Percentiles rank a stretch among this genome's conserved stretches.
phyloP scores from a whole-genome alignment of 2,797 vertebrate species.

The Masticophis lateralis region DNA sequence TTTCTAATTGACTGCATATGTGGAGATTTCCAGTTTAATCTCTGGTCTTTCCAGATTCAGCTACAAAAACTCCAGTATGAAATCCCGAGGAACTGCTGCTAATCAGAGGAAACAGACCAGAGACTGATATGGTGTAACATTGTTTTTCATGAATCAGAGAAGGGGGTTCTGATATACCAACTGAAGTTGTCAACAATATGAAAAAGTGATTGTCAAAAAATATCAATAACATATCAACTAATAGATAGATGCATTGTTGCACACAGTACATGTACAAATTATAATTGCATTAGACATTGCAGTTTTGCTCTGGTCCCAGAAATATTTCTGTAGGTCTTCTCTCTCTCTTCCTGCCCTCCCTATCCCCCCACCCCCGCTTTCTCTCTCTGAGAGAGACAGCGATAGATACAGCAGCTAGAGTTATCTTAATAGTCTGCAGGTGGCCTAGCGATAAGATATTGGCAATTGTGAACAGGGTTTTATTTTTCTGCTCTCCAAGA shows the following conservation, averaged over 20 bases:
- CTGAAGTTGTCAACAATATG: neutral
- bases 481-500: conserved; percentile 17
- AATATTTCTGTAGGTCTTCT: neutral
- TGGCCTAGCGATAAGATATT: neutral
- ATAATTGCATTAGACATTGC: neutral
- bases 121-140: neutral
- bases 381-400: neutral
- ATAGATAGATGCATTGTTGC: neutral
- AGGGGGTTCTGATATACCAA: neutral
- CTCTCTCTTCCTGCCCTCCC: neutral
- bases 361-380: neutral
- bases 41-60: neutral
- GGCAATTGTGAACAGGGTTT: neutral
- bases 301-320: neutral
- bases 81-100: neutral
- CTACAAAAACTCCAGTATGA: neutral
- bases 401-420: neutral
- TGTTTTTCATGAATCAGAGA: neutral
- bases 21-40: neutral
- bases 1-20: neutral
- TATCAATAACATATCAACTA: neutral
- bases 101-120: neutral
- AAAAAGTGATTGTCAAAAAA: neutral
- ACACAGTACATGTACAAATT: neutral
- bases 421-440: conserved; percentile 16